Evolutionary conservation across 64 coral and sea anemone species (phyloP).

Genomic region (Montipora capricornis): DNA sequence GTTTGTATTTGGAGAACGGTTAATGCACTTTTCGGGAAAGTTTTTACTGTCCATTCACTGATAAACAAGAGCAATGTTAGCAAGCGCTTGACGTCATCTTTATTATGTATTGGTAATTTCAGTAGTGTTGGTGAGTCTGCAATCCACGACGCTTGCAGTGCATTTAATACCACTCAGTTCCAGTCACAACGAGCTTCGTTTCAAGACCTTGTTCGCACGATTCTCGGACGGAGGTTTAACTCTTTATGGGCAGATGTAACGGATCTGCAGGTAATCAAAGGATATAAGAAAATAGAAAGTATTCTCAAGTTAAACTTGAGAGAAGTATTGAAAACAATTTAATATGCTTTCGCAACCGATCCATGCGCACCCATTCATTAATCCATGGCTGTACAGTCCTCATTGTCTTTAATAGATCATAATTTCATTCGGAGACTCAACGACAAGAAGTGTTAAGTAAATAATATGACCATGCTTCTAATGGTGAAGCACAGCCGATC

Average conservation of each 20-base stretch:
- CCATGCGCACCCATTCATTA: background rate
- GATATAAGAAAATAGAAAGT: background rate
- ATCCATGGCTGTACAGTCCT: too few relatives aligned
- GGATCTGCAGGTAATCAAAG: constrained; percentile 71
- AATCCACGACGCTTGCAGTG: constrained; percentile 90
- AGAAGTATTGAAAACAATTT: too few relatives aligned
- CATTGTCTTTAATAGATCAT: too few relatives aligned
- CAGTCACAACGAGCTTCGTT: constrained; percentile 73
- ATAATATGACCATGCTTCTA: too few relatives aligned
- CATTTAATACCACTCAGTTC: constrained; percentile 85
- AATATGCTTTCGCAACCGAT: background rate
- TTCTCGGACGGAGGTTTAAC: constrained; percentile 56
- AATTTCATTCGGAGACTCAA: too few relatives aligned
- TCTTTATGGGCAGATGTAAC: constrained; percentile 72
- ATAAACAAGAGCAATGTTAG: too few relatives aligned
- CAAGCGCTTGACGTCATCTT: too few relatives aligned
- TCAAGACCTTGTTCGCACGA: constrained; percentile 72
- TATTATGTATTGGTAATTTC: too few relatives aligned
- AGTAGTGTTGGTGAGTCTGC: too few relatives aligned
- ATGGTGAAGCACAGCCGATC: too few relatives aligned
- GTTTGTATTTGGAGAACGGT: background rate
- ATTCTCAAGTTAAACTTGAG: background rate
- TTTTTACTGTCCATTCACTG: background rate
- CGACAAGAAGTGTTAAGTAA: too few relatives aligned
- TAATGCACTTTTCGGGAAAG: background rate